These are phyloP conservation scores for Gavialis gangeticus DNA, from an alignment of 2,113 vertebrate genomes.

Conservation along the genomic window DNA sequence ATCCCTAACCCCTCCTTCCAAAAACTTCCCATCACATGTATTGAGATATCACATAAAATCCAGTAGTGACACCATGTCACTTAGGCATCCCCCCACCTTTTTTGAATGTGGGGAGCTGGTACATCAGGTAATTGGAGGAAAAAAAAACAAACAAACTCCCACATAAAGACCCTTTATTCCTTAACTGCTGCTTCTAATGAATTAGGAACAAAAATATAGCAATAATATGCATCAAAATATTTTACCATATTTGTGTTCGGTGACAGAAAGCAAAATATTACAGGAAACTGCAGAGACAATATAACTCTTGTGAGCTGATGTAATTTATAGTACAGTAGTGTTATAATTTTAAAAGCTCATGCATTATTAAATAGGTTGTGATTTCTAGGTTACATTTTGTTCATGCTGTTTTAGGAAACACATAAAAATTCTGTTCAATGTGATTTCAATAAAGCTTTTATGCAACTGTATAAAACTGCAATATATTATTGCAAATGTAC, in stretches of 20 bases:
- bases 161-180: background rate
- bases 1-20: background rate
- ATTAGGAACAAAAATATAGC: background rate
- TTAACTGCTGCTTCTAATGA: background rate
- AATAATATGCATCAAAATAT: background rate
- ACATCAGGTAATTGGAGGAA: background rate
- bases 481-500: slow-evolving; percentile 43
- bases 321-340: slow-evolving; percentile 33
- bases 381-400: slow-evolving; percentile 42
- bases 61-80: background rate
- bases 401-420: slow-evolving; percentile 57
- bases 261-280: background rate
- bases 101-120: background rate
- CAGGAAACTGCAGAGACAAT: background rate
- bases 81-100: background rate
- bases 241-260: slow-evolving; percentile 12
- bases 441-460: slow-evolving; percentile 58
- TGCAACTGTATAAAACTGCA: slow-evolving; percentile 60
- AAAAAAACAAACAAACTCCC: background rate
- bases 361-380: slow-evolving; percentile 42
- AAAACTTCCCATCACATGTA: background rate
- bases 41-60: background rate
- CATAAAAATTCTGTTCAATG: slow-evolving; percentile 31
- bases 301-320: background rate
- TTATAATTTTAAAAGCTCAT: slow-evolving; percentile 36